Base-by-base conservation (phyloP, 2,797 vertebrate species). In the Staurois parvus region DNA sequence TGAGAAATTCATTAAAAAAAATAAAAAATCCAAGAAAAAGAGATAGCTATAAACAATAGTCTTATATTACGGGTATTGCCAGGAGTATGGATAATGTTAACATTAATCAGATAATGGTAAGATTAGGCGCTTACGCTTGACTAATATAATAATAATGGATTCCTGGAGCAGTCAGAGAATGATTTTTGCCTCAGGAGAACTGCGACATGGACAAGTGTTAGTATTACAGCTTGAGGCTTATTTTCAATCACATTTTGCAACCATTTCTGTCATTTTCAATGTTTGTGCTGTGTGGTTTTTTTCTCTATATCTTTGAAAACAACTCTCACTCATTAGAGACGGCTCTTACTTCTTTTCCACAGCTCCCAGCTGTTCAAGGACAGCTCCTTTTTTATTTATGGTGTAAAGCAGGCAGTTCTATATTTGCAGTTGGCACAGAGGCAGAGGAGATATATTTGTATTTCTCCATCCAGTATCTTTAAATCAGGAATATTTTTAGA, bases 31-130 rank as follows among this genome's bases (percentile, higher is more conserved):
- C 45, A 70, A 69, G 28, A 21, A 29, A 24, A 59, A 56, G 24
- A 59, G 21, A 29, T 24, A 72, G 52, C 68, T 73, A 19, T 59
- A 81, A 34, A 73, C 72, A 73, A 62, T 73, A 64, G 37, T 72
- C 59, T 30, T 26, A 81, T 73, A 72, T 29, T 72, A 81, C 15
- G 24, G 32, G 45, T 34, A 42, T 26, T 81, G 79, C 26, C 68
- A 59, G 19, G 30, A 26, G 30, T 34, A 52, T 9, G n/a, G 68
- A 59, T 26, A 81, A 62, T 73, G 48, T 29, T 72, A 37, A 29
- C 69, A 73, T 72, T 81, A 72, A 81, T 72, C 79, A 56, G 48
- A 72, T 81, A 73, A 34, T 70, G n/a, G 64, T 66, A 66, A 29
- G 64, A 66, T 66, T 66, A 29, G 64, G 64, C 26, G 28, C 64